phyloP scores from a whole-genome alignment of 2,888 invertebrate genomes.

The Argyresthia albistria region DNA sequence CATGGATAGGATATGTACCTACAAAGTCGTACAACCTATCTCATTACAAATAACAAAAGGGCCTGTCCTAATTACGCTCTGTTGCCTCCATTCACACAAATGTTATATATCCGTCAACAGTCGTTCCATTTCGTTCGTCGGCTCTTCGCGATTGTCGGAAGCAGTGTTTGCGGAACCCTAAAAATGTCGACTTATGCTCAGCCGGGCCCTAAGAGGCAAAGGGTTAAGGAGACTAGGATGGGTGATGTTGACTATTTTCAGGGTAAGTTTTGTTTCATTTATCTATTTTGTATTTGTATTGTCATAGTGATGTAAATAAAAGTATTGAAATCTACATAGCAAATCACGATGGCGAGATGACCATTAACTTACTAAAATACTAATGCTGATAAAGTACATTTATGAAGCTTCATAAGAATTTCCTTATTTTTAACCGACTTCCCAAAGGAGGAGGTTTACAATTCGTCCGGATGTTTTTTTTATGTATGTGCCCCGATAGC shows the following conservation, averaged over 20 bases:
- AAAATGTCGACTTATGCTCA: slow-evolving; percentile 38
- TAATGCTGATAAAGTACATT: too few relatives aligned
- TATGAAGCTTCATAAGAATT: too few relatives aligned
- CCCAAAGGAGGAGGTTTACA: too few relatives aligned
- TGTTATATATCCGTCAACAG: slow-evolving; percentile 37
- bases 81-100: slow-evolving; percentile 36
- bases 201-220: slow-evolving; percentile 43
- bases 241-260: slow-evolving; percentile 52
- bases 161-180: neutral
- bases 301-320: too few relatives aligned
- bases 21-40: neutral
- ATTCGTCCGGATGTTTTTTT: too few relatives aligned
- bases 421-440: too few relatives aligned
- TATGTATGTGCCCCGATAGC: too few relatives aligned
- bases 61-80: slow-evolving; percentile 20
- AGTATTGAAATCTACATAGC: too few relatives aligned
- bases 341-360: too few relatives aligned
- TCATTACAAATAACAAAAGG: slow-evolving; percentile 4
- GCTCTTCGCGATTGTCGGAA: too few relatives aligned
- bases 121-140: neutral
- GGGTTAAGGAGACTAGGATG: slow-evolving; percentile 35
- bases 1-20: neutral
- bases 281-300: slow-evolving; percentile 2
- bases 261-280: slow-evolving; percentile 23
- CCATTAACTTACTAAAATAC: too few relatives aligned